phyloP scores from a whole-genome alignment of 2,888 invertebrate genomes.

The Dryococelus australis region DNA sequence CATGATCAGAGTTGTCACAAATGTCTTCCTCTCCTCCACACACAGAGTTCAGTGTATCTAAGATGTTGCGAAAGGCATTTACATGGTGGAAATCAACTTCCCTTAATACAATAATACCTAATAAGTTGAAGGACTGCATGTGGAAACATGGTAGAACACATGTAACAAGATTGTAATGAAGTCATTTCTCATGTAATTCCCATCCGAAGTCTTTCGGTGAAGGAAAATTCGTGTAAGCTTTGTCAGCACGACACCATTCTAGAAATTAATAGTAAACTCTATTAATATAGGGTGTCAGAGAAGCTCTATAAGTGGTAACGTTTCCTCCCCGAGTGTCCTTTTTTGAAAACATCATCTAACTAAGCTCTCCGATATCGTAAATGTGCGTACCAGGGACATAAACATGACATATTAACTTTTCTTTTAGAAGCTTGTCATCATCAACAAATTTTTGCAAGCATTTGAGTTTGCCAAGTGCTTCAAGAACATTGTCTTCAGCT shows the following conservation, averaged over 20 bases:
- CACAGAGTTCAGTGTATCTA: background rate
- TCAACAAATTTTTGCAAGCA: constrained; percentile 11
- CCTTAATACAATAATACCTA: background rate
- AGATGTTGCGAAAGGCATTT: too few relatives aligned
- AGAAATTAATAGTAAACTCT: background rate
- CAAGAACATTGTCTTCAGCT: background rate
- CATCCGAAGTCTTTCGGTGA: background rate
- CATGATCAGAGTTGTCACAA: background rate
- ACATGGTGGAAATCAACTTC: background rate
- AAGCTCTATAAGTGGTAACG: background rate
- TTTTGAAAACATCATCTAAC: constrained; percentile 3
- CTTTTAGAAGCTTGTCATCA: background rate
- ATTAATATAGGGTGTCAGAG: background rate
- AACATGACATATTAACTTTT: constrained; percentile 8
- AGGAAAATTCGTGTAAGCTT: background rate
- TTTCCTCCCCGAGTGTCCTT: constrained; percentile 13
- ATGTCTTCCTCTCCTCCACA: constrained; percentile 11
- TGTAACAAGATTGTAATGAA: background rate
- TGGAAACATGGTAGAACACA: background rate
- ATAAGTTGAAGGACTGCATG: background rate
- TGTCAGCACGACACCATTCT: background rate
- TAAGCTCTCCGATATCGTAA: background rate
- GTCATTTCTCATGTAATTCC: background rate
- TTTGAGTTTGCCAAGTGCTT: background rate
- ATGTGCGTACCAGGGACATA: background rate